phyloP scores from a whole-genome alignment of 2,888 invertebrate species.

The Heteromyza rotundicornis region DNA sequence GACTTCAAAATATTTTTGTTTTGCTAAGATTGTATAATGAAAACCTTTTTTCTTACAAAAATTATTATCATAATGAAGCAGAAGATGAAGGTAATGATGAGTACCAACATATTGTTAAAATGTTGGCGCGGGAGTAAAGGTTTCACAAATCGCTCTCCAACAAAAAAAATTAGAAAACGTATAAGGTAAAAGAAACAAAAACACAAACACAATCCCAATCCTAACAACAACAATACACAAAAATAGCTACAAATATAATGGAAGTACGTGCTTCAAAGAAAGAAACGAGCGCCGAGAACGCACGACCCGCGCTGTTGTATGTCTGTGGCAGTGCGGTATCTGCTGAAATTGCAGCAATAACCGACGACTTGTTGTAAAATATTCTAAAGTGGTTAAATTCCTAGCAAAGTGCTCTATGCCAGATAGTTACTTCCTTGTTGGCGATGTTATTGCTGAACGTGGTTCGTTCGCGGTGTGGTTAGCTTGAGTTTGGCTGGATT shows the following conservation, averaged over 20 bases:
- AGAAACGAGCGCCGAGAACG: background rate
- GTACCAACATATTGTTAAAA: background rate
- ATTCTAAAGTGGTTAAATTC: conserved; percentile 20
- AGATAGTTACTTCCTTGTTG: conserved; percentile 15
- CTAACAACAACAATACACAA: background rate
- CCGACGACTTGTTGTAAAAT: conserved; percentile 21
- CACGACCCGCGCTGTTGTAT: background rate
- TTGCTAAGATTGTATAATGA: too few relatives aligned
- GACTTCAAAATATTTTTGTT: too few relatives aligned
- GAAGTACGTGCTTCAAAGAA: background rate
- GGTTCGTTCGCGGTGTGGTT: too few relatives aligned
- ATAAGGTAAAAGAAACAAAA: background rate
- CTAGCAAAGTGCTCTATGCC: conserved; percentile 8
- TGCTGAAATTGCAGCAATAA: conserved; percentile 9
- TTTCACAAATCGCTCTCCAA: background rate
- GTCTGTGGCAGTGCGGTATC: background rate
- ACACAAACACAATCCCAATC: too few relatives aligned
- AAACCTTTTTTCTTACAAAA: background rate
- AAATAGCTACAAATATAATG: background rate
- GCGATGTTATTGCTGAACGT: background rate
- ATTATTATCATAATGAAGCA: background rate
- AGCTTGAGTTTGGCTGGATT: background rate
- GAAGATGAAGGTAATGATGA: background rate
- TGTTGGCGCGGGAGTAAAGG: conserved; percentile 14
- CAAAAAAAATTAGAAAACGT: background rate